Conservation (phyloP, 2,888 invertebrate genomes). For the Trissolcus brochymenae region DNA sequence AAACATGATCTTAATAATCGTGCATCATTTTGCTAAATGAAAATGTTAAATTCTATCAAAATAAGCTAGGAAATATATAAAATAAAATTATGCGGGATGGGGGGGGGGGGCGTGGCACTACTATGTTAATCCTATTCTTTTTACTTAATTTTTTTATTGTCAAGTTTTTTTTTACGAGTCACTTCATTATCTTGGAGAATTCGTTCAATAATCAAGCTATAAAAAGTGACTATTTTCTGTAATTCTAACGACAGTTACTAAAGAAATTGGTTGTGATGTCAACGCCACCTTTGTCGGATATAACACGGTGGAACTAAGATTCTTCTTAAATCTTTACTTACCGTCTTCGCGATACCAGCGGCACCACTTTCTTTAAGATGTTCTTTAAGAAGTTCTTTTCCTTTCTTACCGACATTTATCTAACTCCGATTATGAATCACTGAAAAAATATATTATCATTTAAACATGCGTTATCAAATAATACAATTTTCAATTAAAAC, state of each 20-base stretch:
- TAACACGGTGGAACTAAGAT: slow-evolving; percentile 59
- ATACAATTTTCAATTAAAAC: too few relatives aligned
- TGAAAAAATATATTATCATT: background rate
- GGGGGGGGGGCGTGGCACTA: too few relatives aligned
- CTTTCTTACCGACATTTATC: slow-evolving; percentile 73
- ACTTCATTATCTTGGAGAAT: too few relatives aligned
- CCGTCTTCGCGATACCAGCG: slow-evolving; percentile 68
- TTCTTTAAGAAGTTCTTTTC: slow-evolving; percentile 69
- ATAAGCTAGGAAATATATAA: too few relatives aligned
- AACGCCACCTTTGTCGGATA: slow-evolving; percentile 67
- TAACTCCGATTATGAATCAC: background rate
- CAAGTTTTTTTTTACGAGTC: background rate
- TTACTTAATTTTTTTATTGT: too few relatives aligned
- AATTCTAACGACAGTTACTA: slow-evolving; percentile 3
- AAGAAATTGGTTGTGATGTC: slow-evolving; percentile 37
- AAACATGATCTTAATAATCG: too few relatives aligned
- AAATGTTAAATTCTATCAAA: too few relatives aligned
- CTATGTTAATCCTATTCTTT: too few relatives aligned
- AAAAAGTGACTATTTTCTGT: slow-evolving; percentile 14
- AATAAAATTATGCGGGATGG: too few relatives aligned
- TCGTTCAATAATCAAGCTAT: too few relatives aligned
- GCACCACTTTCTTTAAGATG: slow-evolving; percentile 75
- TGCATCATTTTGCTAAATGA: too few relatives aligned
- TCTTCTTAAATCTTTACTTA: slow-evolving; percentile 67
- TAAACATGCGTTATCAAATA: too few relatives aligned